Base-by-base conservation (phyloP, 35 echinoderm and acorn worm genomes). In the Lytechinus pictus region DNA sequence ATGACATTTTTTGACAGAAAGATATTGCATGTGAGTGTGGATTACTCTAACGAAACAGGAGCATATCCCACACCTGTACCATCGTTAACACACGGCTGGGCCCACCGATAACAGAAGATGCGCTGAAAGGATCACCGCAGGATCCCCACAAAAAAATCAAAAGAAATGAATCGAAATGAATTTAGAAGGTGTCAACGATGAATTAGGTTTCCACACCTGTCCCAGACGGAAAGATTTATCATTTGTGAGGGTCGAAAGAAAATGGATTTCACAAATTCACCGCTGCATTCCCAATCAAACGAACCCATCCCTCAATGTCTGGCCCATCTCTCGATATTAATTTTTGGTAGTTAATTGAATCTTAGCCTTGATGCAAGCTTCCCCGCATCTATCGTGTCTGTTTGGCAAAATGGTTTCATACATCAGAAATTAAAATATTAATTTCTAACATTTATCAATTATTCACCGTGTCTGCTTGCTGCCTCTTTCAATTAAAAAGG, bases 371-470 rank as follows among this genome's bases (percentile, higher is more conserved):
- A 54, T 21, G 88, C 88, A 90, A 90, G 88, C 52, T 44, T 90
- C 29, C 88, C 28, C 28, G 28, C 88, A 90, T 90, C 88, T 44
- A 90, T 90, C 52, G 28, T 90, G 28, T 90, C 88, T 12, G 14
- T 54, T 54, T 52, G 27, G 10, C 88, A 90, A 90, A 90, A 90
- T 90, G 88, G 88, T 90, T 90, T 90, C 28, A 90, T 57, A 93
- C 92, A 93, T 93, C 92, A 57, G 92, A 93, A 93, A 93, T 93
- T 93, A 54, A 93, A 93, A 93, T 93, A 93, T 93, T 93, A 93
- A 93, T 93, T 93, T 93, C 92, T 93, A 55, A 27, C 92, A 93
- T 93, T 57, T 93, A 93, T 93, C 52, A 93, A 93, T 93, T 93
- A 93, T 93, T 54, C 92, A 93, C 29, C 27, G 92, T 93, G 53